phyloP scores from a whole-genome alignment of 2,113 vertebrate genomes.

The Callipepla squamata region DNA sequence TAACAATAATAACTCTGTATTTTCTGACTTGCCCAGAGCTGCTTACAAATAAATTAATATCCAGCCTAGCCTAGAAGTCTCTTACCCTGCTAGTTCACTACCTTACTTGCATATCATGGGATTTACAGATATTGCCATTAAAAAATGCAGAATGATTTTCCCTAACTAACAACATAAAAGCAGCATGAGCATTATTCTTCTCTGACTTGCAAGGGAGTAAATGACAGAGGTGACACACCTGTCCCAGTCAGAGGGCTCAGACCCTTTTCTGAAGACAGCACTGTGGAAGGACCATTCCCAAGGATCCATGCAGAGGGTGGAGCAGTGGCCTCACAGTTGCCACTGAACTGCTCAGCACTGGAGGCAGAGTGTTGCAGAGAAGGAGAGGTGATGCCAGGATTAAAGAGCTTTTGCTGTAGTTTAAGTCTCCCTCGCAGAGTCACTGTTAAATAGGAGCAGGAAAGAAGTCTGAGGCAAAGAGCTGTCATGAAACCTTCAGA shows the following conservation, averaged over 20 bases:
- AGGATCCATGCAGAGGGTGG: neutral
- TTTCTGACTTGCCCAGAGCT: neutral
- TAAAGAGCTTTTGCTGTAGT: neutral
- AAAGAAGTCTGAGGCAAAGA: neutral
- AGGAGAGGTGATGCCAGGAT: neutral
- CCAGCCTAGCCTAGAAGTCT: neutral
- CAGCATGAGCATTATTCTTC: neutral
- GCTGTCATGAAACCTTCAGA: neutral
- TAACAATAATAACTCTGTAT: neutral
- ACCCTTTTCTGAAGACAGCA: neutral
- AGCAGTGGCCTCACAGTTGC: neutral
- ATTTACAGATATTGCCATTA: neutral
- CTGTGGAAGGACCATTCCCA: neutral
- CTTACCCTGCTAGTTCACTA: neutral
- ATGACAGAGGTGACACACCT: neutral
- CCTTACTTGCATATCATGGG: neutral
- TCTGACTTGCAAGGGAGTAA: neutral
- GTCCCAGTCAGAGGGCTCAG: neutral
- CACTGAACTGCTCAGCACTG: neutral
- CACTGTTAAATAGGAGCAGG: neutral
- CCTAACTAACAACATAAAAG: rapidly evolving
- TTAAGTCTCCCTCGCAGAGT: neutral
- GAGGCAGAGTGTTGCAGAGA: neutral
- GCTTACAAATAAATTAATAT: neutral
- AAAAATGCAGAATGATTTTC: neutral